Evolutionary conservation across 1,140 invertebrate genomes (phyloP).

Genomic region (Megalonaias nervosa): DNA sequence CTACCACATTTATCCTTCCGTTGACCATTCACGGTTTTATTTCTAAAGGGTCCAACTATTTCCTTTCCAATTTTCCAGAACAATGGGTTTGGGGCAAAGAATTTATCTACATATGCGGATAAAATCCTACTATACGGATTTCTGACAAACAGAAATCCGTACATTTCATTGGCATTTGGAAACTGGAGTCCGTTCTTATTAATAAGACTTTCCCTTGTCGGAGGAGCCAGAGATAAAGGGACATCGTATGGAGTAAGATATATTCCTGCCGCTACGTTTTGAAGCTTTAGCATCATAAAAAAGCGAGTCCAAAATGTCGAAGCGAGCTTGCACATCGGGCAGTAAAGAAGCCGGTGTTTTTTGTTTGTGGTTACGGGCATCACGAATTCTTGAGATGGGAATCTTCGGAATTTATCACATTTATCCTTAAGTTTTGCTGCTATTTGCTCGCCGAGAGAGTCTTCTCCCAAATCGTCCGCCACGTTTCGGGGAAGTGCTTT

Average conservation of each 20-base stretch:
- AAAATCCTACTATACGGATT: constrained; percentile 38
- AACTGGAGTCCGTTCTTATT: neutral
- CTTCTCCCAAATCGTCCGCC: neutral
- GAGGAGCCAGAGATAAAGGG: constrained; percentile 10
- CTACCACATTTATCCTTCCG: constrained; percentile 16
- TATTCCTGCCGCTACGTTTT: neutral
- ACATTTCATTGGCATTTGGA: constrained; percentile 2
- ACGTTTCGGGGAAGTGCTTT: neutral
- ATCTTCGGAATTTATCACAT: constrained; percentile 2
- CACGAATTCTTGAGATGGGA: neutral
- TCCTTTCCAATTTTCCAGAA: constrained; percentile 28
- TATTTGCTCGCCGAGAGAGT: neutral
- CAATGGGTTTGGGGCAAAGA: constrained; percentile 39
- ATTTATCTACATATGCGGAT: constrained; percentile 45
- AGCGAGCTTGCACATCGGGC: constrained; percentile 35
- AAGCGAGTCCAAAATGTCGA: constrained; percentile 35
- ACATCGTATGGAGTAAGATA: constrained; percentile 19
- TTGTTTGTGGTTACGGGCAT: constrained; percentile 28
- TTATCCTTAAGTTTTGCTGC: constrained; percentile 1
- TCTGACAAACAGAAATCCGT: constrained; percentile 39
- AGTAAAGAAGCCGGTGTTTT: constrained; percentile 20
- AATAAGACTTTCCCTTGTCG: constrained; percentile 12
- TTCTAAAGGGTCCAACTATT: neutral
- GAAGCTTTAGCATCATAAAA: constrained; percentile 17
- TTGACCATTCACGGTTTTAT: neutral